Evolutionary conservation across 1,140 invertebrate genomes (phyloP).

Genomic region (Lucilia cuprina): DNA sequence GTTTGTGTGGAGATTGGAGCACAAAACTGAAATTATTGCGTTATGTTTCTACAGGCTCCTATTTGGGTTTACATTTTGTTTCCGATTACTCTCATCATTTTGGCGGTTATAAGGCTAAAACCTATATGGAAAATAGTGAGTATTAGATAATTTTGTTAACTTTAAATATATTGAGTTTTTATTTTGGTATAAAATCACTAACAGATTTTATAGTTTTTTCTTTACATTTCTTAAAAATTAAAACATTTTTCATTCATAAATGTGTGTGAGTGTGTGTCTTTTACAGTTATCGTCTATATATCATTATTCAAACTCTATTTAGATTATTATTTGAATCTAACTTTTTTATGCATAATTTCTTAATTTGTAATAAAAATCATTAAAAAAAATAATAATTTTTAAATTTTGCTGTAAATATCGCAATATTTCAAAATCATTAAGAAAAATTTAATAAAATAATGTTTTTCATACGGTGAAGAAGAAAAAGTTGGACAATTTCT

Average conservation of each 20-base stretch:
- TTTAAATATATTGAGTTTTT: not conserved
- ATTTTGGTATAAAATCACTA: not conserved
- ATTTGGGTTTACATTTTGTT: conserved; percentile 70
- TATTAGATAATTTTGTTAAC: conserved; percentile 37
- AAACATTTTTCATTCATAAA: not conserved
- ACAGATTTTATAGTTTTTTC: not conserved
- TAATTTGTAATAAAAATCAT: too few relatives aligned
- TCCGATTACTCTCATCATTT: conserved; percentile 77
- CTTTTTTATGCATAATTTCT: too few relatives aligned
- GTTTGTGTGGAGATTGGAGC: conserved; percentile 78
- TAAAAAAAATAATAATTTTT: too few relatives aligned
- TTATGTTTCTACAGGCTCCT: conserved; percentile 66
- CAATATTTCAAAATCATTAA: too few relatives aligned
- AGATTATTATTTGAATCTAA: too few relatives aligned
- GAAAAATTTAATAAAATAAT: too few relatives aligned
- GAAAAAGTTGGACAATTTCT: too few relatives aligned
- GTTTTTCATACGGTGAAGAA: too few relatives aligned
- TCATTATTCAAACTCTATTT: too few relatives aligned
- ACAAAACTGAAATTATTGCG: conserved; percentile 74
- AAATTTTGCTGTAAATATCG: too few relatives aligned
- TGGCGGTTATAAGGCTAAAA: conserved; percentile 73
- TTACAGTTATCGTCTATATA: not conserved
- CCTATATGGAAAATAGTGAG: conserved; percentile 74
- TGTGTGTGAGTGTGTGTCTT: not conserved
- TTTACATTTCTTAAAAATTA: not conserved